A percentile compares a stretch with the other conserved stretches of the same genome.
Evolutionary conservation across 2,113 vertebrate species (phyloP).

Genomic region (Falco punctatus): DNA sequence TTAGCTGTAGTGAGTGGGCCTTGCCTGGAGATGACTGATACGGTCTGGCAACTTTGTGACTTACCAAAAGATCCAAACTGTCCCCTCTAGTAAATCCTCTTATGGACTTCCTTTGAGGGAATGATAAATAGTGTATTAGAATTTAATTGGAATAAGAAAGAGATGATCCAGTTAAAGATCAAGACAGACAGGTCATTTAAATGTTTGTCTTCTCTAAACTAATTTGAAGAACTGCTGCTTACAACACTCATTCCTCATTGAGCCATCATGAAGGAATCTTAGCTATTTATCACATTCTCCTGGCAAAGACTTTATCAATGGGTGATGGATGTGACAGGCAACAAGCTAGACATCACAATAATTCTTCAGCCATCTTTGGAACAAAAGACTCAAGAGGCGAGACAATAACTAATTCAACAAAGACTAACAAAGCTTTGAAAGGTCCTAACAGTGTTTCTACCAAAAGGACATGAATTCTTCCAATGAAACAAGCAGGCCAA

Average conservation of each 20-base stretch:
- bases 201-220: not conserved
- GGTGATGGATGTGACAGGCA: not conserved
- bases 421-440: slow-evolving; percentile 35
- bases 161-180: not conserved
- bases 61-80: not conserved
- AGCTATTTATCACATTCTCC: not conserved
- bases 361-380: not conserved
- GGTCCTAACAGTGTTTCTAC: not conserved
- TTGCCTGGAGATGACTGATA: not conserved
- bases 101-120: not conserved
- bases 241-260: not conserved
- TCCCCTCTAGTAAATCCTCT: not conserved
- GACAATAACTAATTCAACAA: slow-evolving; percentile 5
- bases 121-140: not conserved
- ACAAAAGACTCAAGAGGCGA: slow-evolving; percentile 1
- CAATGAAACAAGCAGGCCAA: not conserved
- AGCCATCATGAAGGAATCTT: slow-evolving; percentile 13
- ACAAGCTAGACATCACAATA: not conserved
- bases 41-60: not conserved
- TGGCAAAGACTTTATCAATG: not conserved
- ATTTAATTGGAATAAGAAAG: not conserved
- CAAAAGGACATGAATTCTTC: slow-evolving; percentile 21
- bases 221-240: not conserved
- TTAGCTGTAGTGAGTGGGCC: accelerated
- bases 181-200: not conserved